These are phyloP conservation scores for Zalophus californianus DNA, from an alignment of 2,797 vertebrate genomes.

Conservation along the genomic window DNA sequence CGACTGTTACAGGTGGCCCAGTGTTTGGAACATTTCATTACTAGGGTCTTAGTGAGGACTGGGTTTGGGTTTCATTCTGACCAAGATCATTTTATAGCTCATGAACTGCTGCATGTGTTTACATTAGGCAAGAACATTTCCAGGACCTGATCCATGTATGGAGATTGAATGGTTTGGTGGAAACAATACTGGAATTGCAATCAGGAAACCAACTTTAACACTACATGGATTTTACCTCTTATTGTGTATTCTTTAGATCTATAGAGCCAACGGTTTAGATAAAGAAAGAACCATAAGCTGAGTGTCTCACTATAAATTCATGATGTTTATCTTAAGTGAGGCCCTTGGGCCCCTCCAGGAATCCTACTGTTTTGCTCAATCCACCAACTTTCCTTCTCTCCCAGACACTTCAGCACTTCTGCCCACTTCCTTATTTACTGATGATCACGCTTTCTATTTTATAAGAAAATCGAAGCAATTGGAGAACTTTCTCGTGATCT, in stretches of 20 bases:
- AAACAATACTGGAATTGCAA: not conserved
- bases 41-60: not conserved
- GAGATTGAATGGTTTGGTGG: not conserved
- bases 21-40: not conserved
- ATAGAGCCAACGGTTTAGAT: not conserved
- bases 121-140: not conserved
- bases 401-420: not conserved
- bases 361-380: not conserved
- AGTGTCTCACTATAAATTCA: not conserved
- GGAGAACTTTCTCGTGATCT: not conserved
- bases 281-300: not conserved
- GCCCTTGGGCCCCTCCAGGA: not conserved
- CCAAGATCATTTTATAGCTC: not conserved
- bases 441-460: not conserved
- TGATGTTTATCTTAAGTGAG: not conserved
- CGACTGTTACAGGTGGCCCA: not conserved
- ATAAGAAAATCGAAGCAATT: not conserved
- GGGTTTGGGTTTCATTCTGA: not conserved
- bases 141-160: not conserved
- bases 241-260: not conserved
- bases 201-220: not conserved
- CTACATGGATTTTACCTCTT: not conserved
- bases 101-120: not conserved
- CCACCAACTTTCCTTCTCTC: not conserved
- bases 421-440: not conserved